Percentiles rank a stretch among this genome's conserved stretches.
These are phyloP conservation scores for Ctenosaura bakeri DNA, from an alignment of 2,797 vertebrate species.

Conservation along the genomic window DNA sequence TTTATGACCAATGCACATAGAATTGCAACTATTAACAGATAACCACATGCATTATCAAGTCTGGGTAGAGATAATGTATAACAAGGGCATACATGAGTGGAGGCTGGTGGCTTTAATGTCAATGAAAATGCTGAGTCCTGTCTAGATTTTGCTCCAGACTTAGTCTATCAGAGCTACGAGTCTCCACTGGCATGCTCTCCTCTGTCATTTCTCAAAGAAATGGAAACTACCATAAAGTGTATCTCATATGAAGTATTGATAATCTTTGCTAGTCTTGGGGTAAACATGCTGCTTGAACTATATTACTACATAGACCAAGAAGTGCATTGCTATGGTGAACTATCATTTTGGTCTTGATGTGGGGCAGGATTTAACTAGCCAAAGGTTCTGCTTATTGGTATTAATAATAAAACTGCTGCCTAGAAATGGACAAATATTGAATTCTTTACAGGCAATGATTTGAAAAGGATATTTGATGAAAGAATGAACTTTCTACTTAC, in stretches of 20 bases:
- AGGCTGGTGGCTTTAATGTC: no score
- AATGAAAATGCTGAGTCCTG: neutral
- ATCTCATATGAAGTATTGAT: neutral
- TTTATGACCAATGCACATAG: neutral
- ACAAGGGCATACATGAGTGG: neutral
- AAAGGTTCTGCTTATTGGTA: neutral
- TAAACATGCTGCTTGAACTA: neutral
- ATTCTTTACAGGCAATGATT: neutral
- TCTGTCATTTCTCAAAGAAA: neutral
- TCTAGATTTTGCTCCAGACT: no score
- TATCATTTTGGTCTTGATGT: neutral
- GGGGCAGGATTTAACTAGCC: neutral
- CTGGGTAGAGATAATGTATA: neutral
- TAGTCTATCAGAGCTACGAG: no score
- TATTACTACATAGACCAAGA: neutral
- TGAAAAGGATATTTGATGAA: neutral
- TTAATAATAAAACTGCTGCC: neutral
- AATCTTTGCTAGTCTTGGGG: neutral
- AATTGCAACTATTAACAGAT: neutral
- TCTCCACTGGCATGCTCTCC: neutral
- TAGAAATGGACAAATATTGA: neutral
- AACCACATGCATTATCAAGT: neutral
- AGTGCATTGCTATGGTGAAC: neutral
- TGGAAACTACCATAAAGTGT: neutral
- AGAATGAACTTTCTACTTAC: neutral